Evolutionary conservation across 1,140 invertebrate species (phyloP), one percentile per base, ranked within the genome.

Genomic region (Zeugodacus cucurbitae): DNA sequence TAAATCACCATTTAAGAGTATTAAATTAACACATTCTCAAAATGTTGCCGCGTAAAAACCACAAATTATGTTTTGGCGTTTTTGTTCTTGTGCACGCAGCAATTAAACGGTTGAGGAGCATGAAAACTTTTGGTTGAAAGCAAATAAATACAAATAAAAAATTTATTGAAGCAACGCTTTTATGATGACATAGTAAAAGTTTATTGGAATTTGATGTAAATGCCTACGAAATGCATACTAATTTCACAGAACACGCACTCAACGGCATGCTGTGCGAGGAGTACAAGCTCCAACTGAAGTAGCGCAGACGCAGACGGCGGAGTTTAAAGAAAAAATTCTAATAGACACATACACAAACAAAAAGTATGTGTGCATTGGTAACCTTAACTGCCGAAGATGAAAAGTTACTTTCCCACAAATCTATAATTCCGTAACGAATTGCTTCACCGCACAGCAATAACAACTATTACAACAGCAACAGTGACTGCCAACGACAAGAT

Each of bases 401-500:
- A 82, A 82, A 82, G 74, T 48, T 82, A 82, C 74, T 82, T 82
- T 82, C 74, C 74, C 74, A 82, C 74, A 82, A 82, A 48, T 82
- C 74, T 82, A 82, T 82, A 82, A 82, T 82, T 82, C 74, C 74
- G 74, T 82, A 82, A 82, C 74, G 74, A 82, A 82, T 82, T 82
- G 74, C 74, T 82, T 74, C 74, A 82, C 37, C 44, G 74, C 26
- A 82, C 34, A 41, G 32, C 74, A 82, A 48, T 41, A 48, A 4
- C n/a, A 29, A 29, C 22, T 48, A 26, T 26, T n/a, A 22, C 32
- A 41, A 41, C 34, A 26, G 22, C 5, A 41, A 82, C 74, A 82
- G 41, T 34, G 37, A 82, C 74, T 29, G 34, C 58, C 58, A 11
- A 8, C 48, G 48, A 54, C 58, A 70, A 26, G 64, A 54, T 82